Percentiles rank a stretch among this genome's conserved stretches.
These are phyloP conservation scores for Synanthedon tipuliformis DNA, from an alignment of 2,888 invertebrate genomes.

Conservation along the genomic window DNA sequence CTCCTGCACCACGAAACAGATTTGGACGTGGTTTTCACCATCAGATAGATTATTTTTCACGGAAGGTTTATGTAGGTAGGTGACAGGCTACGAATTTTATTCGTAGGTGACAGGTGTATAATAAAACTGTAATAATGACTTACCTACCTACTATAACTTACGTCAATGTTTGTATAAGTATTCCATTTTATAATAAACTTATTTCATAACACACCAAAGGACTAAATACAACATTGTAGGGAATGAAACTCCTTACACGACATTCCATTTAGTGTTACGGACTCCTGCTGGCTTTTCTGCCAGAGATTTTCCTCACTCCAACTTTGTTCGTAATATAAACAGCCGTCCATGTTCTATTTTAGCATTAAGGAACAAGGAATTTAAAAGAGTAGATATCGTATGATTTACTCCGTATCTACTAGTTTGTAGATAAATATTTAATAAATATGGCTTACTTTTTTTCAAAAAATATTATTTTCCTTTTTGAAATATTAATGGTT, in stretches of 20 bases:
- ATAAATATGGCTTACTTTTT: not conserved
- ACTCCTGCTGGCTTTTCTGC: slow-evolving; percentile 27
- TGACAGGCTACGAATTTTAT: too few species aligned
- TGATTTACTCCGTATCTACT: not conserved
- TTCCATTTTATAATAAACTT: too few species aligned
- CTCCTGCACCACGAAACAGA: too few species aligned
- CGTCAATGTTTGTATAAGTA: too few species aligned
- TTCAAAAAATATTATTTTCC: not conserved
- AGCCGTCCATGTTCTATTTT: not conserved
- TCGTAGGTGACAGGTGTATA: too few species aligned
- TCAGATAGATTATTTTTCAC: too few species aligned
- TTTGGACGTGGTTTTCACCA: too few species aligned
- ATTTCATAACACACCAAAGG: too few species aligned
- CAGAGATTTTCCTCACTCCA: slow-evolving; percentile 5
- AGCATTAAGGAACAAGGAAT: not conserved
- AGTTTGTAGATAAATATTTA: not conserved
- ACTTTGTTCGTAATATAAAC: not conserved
- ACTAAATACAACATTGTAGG: too few species aligned
- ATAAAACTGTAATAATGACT: too few species aligned
- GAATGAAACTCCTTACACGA: slow-evolving; percentile 16
- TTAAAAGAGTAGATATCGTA: not conserved
- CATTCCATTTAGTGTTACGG: slow-evolving; percentile 26
- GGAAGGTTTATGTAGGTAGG: too few species aligned
- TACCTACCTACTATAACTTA: too few species aligned
- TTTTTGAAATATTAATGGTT: slow-evolving; percentile 3